Evolutionary conservation across 1,140 invertebrate genomes (phyloP), one percentile per base, ranked within the genome.

Genomic region (Helicoverpa zea): DNA sequence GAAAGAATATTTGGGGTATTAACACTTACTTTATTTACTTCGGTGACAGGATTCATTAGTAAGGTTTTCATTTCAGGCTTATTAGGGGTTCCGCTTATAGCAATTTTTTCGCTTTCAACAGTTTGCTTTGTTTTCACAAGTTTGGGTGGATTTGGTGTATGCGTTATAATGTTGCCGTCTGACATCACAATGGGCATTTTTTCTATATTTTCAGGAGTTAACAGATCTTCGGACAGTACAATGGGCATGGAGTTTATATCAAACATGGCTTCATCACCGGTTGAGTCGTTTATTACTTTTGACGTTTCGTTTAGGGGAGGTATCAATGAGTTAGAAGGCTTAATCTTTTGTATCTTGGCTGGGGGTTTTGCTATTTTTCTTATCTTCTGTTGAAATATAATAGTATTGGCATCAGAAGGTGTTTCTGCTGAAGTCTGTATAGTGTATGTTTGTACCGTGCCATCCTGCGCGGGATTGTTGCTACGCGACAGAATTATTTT

Each of bases 181-280:
- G 96, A 95, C 92, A 97, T 96, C 1, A 97, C 95, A n/a, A 97
- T 96, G 0, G 96, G 96, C 96, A 97, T 96, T 83, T 96, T 96
- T 79, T 97, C 96, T 49, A 97, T 96, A 77, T 85, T 94, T 80
- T 94, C 92, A 35, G 92, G 90, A 43, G 94, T 93, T 61, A 97
- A 88, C 52, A 97, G 94, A 84, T 97, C 96, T 81, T 97, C 97
- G 13, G 96, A 96, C 12, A 97, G 87, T 1, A 97, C 96, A 79
- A 97, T 96, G 1, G 97, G 97, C 96, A 97, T 97, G 18, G 96
- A 97, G 89, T 97, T 96, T 30, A 97, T 97, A 86, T 97, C 97
- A 75, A 97, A 96, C 23, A 97, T 95, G 84, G 96, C 94, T n/a
- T 97, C 96, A 66, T 96, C 95, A 1, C 94, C 79, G 47, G 83